Percentiles rank a stretch among this genome's conserved stretches.
phyloP scores from a whole-genome alignment of 2,797 vertebrate genomes.

The Gorsachius magnificus region DNA sequence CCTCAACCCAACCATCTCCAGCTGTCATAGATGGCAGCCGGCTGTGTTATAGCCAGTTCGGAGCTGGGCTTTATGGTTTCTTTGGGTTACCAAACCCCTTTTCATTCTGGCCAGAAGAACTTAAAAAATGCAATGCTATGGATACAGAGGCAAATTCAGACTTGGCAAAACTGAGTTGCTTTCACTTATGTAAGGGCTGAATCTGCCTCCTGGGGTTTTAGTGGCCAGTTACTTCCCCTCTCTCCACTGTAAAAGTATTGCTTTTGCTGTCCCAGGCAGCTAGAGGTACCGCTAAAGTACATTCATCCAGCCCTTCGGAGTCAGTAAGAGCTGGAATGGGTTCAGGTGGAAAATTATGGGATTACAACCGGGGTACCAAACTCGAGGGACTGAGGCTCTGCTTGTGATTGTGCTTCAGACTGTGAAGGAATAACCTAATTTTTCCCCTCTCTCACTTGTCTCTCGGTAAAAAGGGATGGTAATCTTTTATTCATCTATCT shows the following conservation, averaged over 20 bases:
- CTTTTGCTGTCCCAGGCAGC: background rate
- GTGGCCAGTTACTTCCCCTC: background rate
- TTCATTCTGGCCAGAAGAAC: background rate
- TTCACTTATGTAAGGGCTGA: slow-evolving; percentile 44
- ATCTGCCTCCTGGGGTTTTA: background rate
- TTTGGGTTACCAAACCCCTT: background rate
- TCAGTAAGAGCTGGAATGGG: background rate
- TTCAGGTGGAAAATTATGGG: background rate
- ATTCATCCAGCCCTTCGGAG: background rate
- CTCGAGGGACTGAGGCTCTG: background rate
- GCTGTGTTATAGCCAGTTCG: background rate
- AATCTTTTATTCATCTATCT: background rate
- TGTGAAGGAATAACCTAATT: background rate
- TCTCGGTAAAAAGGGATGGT: background rate
- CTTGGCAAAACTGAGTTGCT: background rate
- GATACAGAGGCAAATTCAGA: background rate
- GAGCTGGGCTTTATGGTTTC: background rate
- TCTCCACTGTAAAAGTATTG: background rate
- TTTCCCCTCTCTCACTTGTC: background rate
- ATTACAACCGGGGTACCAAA: background rate
- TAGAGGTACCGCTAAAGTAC: background rate
- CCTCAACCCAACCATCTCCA: background rate
- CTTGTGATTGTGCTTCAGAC: background rate
- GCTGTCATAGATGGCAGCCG: slow-evolving; percentile 24
- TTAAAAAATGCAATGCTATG: background rate